Evolutionary conservation across 92 coral and sea anemone genomes (phyloP).

Genomic region (Pocillopora grandis): DNA sequence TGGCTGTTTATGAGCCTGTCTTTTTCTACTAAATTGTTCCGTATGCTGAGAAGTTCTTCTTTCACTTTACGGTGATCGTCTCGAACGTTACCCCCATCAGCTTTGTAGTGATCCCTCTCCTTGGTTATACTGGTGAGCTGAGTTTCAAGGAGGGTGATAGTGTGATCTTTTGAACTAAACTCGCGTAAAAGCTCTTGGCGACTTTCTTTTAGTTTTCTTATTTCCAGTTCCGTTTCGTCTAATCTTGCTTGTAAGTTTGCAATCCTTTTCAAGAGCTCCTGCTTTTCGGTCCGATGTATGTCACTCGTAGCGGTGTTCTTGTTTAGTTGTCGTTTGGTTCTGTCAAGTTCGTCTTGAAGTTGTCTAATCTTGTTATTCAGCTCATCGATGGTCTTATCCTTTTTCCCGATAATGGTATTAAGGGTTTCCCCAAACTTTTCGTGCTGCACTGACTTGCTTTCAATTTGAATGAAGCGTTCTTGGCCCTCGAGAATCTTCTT

Average conservation of each 20-base stretch:
- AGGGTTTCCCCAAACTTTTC: slow-evolving; percentile 91
- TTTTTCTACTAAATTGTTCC: slow-evolving; percentile 77
- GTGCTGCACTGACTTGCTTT: slow-evolving; percentile 83
- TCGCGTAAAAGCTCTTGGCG: slow-evolving; percentile 83
- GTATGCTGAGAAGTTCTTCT: slow-evolving; percentile 69
- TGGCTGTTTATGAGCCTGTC: slow-evolving; percentile 73
- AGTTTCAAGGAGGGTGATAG: slow-evolving; percentile 68
- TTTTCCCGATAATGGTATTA: slow-evolving; percentile 71
- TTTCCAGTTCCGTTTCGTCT: slow-evolving; percentile 72
- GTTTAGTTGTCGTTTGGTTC: slow-evolving; percentile 75
- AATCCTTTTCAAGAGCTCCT: slow-evolving; percentile 75
- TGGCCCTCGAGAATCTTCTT: slow-evolving; percentile 76
- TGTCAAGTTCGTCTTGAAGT: slow-evolving; percentile 82
- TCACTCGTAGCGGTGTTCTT: slow-evolving; percentile 59
- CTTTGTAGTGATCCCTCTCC: slow-evolving; percentile 78
- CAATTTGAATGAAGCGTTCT: slow-evolving; percentile 85
- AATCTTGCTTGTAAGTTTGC: slow-evolving; percentile 47
- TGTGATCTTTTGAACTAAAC: slow-evolving; percentile 73
- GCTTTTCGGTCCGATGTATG: slow-evolving; percentile 66
- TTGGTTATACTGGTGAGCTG: slow-evolving; percentile 71
- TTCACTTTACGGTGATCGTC: slow-evolving; percentile 86
- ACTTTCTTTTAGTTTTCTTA: slow-evolving; percentile 68
- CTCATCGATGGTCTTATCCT: slow-evolving; percentile 83
- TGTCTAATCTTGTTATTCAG: slow-evolving; percentile 77
- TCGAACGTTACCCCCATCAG: slow-evolving; percentile 64